These are phyloP conservation scores for Propithecus deckenii DNA, from an alignment of 2,797 vertebrate species.

Conservation along the genomic window DNA sequence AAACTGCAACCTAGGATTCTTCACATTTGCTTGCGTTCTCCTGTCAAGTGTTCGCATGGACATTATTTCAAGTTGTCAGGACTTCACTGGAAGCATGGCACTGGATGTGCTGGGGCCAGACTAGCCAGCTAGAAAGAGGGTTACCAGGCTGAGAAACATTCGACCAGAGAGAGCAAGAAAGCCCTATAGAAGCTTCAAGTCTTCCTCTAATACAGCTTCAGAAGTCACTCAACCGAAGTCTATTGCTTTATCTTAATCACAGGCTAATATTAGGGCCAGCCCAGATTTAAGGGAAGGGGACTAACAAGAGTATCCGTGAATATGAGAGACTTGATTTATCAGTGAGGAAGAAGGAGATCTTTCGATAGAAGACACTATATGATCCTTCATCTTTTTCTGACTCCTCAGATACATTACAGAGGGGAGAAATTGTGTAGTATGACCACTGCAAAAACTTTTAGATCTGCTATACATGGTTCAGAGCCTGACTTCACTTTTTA, in stretches of 20 bases:
- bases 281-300: background rate
- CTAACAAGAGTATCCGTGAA: rapidly evolving
- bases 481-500: background rate
- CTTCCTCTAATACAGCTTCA: background rate
- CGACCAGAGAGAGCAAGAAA: background rate
- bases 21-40: background rate
- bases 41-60: background rate
- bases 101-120: rapidly evolving
- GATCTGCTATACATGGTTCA: background rate
- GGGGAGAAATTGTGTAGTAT: background rate
- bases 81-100: background rate
- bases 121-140: background rate
- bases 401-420: background rate
- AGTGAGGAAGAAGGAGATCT: background rate
- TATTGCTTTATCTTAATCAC: background rate
- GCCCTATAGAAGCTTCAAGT: background rate
- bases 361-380: background rate
- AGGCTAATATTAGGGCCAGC: background rate
- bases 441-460: background rate
- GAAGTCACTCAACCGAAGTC: background rate
- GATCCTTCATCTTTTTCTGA: background rate
- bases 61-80: background rate
- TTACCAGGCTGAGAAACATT: background rate
- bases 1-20: background rate
- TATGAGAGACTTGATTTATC: background rate